phyloP scores from a whole-genome alignment of 2,888 invertebrate species.

The Hipparchia semele region DNA sequence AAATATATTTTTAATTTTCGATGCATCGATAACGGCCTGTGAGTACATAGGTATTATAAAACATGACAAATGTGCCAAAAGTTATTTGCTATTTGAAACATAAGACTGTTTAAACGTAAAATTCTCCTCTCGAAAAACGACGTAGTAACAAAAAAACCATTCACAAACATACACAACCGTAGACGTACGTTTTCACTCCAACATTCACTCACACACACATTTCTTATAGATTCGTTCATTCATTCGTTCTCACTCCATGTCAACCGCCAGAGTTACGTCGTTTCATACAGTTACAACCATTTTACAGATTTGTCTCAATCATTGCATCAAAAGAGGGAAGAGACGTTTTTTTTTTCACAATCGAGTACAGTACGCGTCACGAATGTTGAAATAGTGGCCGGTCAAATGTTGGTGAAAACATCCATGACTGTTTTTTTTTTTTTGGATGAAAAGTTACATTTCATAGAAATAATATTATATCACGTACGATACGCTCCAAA shows the following conservation, averaged over 20 bases:
- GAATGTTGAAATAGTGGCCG: not conserved
- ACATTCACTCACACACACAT: conserved; percentile 22
- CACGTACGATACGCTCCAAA: no score
- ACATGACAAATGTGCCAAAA: conserved; percentile 1
- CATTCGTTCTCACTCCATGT: conserved; percentile 18
- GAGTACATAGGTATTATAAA: not conserved
- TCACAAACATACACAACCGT: conserved; percentile 72
- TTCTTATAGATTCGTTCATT: not conserved
- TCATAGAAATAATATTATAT: no score
- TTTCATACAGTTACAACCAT: conserved; percentile 8
- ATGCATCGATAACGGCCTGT: no score
- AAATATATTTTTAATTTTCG: no score
- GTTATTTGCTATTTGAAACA: not conserved
- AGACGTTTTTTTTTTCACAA: not conserved
- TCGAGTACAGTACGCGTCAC: not conserved
- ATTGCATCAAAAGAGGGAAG: not conserved
- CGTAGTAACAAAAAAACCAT: conserved; percentile 60
- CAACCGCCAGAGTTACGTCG: conserved; percentile 14
- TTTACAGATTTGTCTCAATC: not conserved
- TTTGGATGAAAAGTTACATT: no score
- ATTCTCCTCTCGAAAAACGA: conserved; percentile 56
- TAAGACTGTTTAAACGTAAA: conserved; percentile 4
- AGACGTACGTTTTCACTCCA: conserved; percentile 42
- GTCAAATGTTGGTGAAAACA: no score
- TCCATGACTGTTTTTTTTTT: no score